Evolutionary conservation across 2,888 invertebrate species (phyloP).

Genomic region (Mimachlamys varia): DNA sequence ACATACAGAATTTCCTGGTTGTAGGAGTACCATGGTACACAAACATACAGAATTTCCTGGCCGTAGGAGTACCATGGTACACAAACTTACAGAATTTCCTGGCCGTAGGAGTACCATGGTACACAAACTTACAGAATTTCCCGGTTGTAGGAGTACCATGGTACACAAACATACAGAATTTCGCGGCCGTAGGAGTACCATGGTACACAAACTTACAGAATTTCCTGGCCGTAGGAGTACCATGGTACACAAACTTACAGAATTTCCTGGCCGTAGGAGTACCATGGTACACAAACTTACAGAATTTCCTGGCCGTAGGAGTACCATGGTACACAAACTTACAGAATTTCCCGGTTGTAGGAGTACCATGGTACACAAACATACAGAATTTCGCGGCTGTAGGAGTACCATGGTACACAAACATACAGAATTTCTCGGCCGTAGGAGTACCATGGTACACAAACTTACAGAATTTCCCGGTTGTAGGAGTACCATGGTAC

Average conservation of each 20-base stretch:
- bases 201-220: slow-evolving; percentile 56
- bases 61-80: slow-evolving; percentile 56
- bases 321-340: slow-evolving; percentile 49
- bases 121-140: slow-evolving; percentile 58
- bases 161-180: too few species aligned
- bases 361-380: too few species aligned
- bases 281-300: slow-evolving; percentile 51
- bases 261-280: too few species aligned
- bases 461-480: slow-evolving; percentile 59
- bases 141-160: slow-evolving; percentile 57
- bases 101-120: too few species aligned
- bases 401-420: slow-evolving; percentile 53
- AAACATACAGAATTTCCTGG: slow-evolving; percentile 56
- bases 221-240: slow-evolving; percentile 55
- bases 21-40: too few species aligned
- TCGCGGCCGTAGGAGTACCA: too few species aligned
- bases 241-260: slow-evolving; percentile 43
- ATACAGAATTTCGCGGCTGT: slow-evolving; percentile 59
- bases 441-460: too few species aligned
- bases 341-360: too few species aligned
- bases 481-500: slow-evolving; percentile 56
- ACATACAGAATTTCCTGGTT: too few species aligned
- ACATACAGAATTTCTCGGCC: too few species aligned
- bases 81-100: too few species aligned
- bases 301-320: slow-evolving; percentile 57